These are phyloP conservation scores for Hippocampus abdominalis DNA, from an alignment of 2,113 vertebrate species.

Conservation along the genomic window DNA sequence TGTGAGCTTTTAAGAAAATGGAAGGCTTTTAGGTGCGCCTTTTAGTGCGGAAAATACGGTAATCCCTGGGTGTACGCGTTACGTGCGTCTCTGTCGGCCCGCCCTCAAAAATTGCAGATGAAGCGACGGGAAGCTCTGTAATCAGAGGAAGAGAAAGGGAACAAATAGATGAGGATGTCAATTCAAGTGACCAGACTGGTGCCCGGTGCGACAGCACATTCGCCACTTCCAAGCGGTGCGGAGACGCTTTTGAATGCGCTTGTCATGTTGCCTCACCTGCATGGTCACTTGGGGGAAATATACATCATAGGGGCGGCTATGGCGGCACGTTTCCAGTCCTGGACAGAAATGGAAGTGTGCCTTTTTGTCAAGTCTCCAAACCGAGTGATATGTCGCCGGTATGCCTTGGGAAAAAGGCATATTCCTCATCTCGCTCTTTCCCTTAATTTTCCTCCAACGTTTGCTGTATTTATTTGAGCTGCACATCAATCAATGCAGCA, in stretches of 20 bases:
- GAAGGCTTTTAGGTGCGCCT: no score
- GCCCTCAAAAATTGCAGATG: constrained; percentile 18
- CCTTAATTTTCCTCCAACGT: constrained; percentile 1
- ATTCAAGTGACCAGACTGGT: neutral
- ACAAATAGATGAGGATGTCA: constrained; percentile 19
- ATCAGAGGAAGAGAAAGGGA: constrained; percentile 16
- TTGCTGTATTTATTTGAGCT: constrained; percentile 17
- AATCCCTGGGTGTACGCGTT: no score
- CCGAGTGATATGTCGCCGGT: constrained; percentile 12
- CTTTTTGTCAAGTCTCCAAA: constrained; percentile 19
- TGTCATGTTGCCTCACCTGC: constrained; percentile 29
- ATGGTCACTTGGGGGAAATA: constrained; percentile 34
- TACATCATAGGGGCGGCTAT: constrained; percentile 14
- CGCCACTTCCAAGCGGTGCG: constrained; percentile 40
- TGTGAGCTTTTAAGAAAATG: no score
- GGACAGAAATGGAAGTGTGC: constrained; percentile 15
- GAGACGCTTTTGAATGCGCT: constrained; percentile 24
- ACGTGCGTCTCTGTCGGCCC: constrained; percentile 3
- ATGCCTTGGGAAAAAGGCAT: neutral
- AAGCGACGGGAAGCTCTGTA: constrained; percentile 14
- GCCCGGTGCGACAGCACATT: neutral
- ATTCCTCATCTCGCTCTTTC: neutral
- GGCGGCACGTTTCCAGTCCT: constrained; percentile 7
- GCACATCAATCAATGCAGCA: constrained; percentile 22
- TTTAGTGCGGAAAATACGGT: no score